Conservation (phyloP, 1,140 invertebrate species). For the Bombyx mori region ASM3026992v2 NC_085112.1:7026001-7026500, state of each 20-base stretch:
- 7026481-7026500: too few species aligned
- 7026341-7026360: too few species aligned
- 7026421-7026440: too few species aligned
- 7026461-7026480: too few species aligned
- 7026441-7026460: too few species aligned
- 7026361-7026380: too few species aligned
- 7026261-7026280: conserved; percentile 66
- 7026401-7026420: too few species aligned
- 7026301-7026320: too few species aligned
- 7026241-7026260: conserved; percentile 75
- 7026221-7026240: conserved; percentile 77
- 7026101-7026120: conserved; percentile 7
- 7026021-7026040: conserved; percentile 76
- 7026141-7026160: conserved; percentile 67
- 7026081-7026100: not conserved
- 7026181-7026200: conserved; percentile 66
- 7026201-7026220: conserved; percentile 75
- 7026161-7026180: conserved; percentile 57
- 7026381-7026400: too few species aligned
- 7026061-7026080: not conserved
- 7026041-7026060: conserved; percentile 5
- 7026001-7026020: conserved; percentile 75
- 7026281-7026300: conserved; percentile 5
- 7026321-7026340: too few species aligned
- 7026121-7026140: conserved; percentile 53